These are phyloP conservation scores for Zapornia atra DNA, from an alignment of 2,113 vertebrate genomes.

Conservation along the genomic window DNA sequence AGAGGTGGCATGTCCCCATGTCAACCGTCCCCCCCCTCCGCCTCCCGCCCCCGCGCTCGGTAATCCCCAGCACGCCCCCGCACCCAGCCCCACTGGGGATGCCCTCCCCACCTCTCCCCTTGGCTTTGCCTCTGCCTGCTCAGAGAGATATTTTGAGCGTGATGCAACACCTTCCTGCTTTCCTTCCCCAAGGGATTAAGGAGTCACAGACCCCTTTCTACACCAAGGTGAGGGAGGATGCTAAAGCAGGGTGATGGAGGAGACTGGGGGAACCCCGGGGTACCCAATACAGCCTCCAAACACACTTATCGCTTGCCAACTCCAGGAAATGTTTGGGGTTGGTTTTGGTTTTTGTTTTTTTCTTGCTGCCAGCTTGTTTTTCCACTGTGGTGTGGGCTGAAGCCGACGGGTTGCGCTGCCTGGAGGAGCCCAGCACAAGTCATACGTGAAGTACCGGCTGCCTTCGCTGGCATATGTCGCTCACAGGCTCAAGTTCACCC, in stretches of 20 bases:
- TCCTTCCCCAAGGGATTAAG: neutral
- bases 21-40: no score
- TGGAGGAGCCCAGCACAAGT: neutral
- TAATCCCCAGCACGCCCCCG: neutral
- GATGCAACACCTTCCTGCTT: conserved; percentile 18
- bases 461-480: neutral
- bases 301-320: neutral
- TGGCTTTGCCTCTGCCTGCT: neutral
- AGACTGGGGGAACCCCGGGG: neutral
- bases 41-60: neutral
- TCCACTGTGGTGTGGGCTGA: conserved; percentile 10
- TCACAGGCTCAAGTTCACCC: conserved; percentile 47
- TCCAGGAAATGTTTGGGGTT: neutral
- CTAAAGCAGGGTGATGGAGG: neutral
- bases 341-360: neutral
- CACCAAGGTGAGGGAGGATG: neutral
- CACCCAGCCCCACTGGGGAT: neutral
- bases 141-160: neutral
- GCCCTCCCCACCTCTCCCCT: neutral
- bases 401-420: neutral
- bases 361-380: conserved; percentile 26
- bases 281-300: neutral
- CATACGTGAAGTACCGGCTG: neutral
- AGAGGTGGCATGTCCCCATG: neutral
- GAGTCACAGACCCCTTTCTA: neutral